Evolutionary conservation across 2,797 vertebrate species (phyloP).

Genomic region (Rhinogobio ventralis): DNA sequence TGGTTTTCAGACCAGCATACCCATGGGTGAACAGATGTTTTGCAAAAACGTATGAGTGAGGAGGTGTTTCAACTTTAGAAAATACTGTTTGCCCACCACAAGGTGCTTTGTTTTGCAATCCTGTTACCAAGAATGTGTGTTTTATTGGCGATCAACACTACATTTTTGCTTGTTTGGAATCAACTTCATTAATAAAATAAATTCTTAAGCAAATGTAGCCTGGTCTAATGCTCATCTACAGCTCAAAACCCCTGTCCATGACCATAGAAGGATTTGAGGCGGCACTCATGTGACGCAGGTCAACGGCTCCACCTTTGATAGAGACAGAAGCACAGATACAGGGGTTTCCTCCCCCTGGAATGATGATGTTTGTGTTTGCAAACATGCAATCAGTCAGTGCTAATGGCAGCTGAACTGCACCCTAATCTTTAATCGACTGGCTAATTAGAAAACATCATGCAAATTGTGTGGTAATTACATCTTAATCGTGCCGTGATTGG

Average conservation of each 20-base stretch:
- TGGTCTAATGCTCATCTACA: neutral
- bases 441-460: constrained; percentile 69
- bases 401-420: constrained; percentile 64
- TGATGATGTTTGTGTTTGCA: constrained; percentile 62
- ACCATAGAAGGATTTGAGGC: neutral
- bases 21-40: too few relatives aligned
- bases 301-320: constrained; percentile 10
- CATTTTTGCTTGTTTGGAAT: neutral
- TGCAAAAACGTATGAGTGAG: too few relatives aligned
- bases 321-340: constrained; percentile 32
- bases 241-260: neutral
- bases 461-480: constrained; percentile 66
- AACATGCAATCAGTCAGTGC: constrained; percentile 66
- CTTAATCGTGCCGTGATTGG: constrained; percentile 63
- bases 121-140: neutral
- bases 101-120: neutral
- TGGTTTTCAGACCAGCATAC: too few relatives aligned
- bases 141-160: neutral
- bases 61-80: neutral
- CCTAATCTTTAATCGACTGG: constrained; percentile 65
- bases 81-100: neutral
- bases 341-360: constrained; percentile 24
- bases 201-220: neutral
- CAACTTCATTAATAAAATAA: neutral
- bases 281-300: neutral